Percentiles rank a stretch among this genome's conserved stretches.
Evolutionary conservation across 2,797 vertebrate genomes (phyloP).

Genomic region (Zonotrichia albicollis): DNA sequence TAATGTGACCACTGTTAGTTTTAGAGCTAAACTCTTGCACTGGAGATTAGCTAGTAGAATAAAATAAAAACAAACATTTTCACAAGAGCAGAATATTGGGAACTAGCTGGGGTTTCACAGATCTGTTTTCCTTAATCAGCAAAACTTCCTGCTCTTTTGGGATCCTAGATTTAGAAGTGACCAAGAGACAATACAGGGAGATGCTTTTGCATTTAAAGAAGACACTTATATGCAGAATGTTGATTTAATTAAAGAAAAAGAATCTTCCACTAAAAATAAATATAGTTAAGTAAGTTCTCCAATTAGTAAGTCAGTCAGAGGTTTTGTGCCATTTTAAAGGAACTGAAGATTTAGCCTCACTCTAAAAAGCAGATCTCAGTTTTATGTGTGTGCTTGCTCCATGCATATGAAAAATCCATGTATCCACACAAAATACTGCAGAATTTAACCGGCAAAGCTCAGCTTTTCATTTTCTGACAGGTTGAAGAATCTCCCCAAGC

Average conservation of each 20-base stretch:
- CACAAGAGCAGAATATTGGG: not conserved
- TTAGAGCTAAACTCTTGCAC: not conserved
- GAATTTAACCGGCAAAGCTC: not conserved
- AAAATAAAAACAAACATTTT: not conserved
- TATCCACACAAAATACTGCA: not conserved
- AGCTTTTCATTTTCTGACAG: not conserved
- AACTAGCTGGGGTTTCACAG: not conserved
- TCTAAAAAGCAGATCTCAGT: not conserved
- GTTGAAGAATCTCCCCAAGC: not conserved
- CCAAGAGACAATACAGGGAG: not conserved
- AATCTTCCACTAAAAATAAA: not conserved
- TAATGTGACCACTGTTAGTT: not conserved
- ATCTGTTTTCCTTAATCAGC: not conserved
- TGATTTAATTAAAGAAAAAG: not conserved
- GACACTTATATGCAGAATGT: not conserved
- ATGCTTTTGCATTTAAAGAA: not conserved
- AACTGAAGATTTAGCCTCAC: not conserved
- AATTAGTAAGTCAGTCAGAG: not conserved
- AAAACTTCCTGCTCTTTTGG: not conserved
- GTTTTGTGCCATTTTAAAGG: not conserved
- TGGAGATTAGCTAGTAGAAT: not conserved
- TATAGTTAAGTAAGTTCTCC: not conserved
- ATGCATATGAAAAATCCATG: not conserved
- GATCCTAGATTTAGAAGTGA: not conserved
- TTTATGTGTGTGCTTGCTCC: not conserved